These are phyloP conservation scores for Halichoeres trimaculatus DNA, from an alignment of 2,113 vertebrate species.

Conservation along the genomic window DNA sequence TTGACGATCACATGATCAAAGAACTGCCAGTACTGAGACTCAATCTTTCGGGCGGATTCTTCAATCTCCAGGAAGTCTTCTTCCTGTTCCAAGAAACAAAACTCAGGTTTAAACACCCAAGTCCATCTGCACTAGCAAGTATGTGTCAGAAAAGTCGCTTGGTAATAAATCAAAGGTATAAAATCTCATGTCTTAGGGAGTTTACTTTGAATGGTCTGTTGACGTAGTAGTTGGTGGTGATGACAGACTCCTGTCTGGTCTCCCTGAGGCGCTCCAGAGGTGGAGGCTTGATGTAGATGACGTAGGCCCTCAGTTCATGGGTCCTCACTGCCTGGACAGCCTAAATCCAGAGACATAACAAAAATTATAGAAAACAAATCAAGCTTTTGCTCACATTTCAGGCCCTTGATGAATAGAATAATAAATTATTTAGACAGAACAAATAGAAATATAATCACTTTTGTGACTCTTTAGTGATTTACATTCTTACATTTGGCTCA, in stretches of 20 bases:
- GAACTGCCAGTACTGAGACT: slow-evolving; percentile 90
- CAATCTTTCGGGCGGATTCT: slow-evolving; percentile 88
- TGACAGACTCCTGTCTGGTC: slow-evolving; percentile 87
- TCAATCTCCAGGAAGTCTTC: slow-evolving; percentile 95
- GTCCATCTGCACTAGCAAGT: no score
- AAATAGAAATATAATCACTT: background rate
- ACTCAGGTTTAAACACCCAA: no score
- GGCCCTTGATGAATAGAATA: no score
- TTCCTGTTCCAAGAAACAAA: slow-evolving; percentile 80
- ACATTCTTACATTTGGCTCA: slow-evolving; percentile 86
- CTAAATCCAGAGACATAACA: slow-evolving; percentile 69
- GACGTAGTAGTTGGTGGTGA: slow-evolving; percentile 91
- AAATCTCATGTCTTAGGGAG: background rate
- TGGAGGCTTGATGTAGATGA: slow-evolving; percentile 95
- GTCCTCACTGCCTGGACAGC: slow-evolving; percentile 88
- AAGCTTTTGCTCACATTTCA: no score
- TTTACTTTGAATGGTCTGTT: slow-evolving; percentile 89
- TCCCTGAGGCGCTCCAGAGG: slow-evolving; percentile 84
- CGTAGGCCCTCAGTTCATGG: slow-evolving; percentile 90
- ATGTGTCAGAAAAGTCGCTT: background rate
- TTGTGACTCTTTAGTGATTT: no score
- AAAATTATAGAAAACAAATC: no score
- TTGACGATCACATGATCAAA: slow-evolving; percentile 94
- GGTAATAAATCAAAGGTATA: background rate
- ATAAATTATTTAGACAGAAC: background rate